Base-by-base conservation (phyloP, 2,113 vertebrate genomes). In the Circaetus gallicus region DNA sequence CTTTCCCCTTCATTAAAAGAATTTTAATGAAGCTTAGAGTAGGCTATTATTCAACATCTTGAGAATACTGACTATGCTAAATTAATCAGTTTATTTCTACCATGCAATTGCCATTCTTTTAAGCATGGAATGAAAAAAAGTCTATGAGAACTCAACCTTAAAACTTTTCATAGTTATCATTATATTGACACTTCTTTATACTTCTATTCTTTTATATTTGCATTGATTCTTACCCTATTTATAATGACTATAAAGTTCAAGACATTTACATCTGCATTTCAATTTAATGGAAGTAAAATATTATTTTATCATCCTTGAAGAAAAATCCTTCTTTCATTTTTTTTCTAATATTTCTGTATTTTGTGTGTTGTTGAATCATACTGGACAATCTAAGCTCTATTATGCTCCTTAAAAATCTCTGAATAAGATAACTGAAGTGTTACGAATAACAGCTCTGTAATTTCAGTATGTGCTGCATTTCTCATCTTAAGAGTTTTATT, bases 401-500 rank as follows among this genome's bases (percentile, higher is more conserved):
- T 93, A 83, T 80, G 32, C 67, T 50, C 20, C 84, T 93, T 92
- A 94, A 92, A 97, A 94, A 73, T 92, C 62, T 96, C 91, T 84
- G 65, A 93, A 93, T 85, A 95, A 61, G 84, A 36, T 95, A 96
- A 74, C 42, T 96, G 76, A 98, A 94, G 73, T 93, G 55, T 96
- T 97, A 91, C 70, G 5, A 92, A 84, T 89, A 98, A 89, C 36
- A 86, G 61, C 40, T 90, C 53, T 96, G 62, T 74, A 89, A 96
- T 97, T 97, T 97, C 43, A 94, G n/a, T 92, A 87, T 86, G 72
- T 88, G 62, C 43, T 91, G 78, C 47, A 95, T 95, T 95, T 98
- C 67, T 96, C 62, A 94, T 94, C 47, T 59, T 95, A 93, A 82
- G 40, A 93, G 67, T 94, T 97, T 97, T 98, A 97, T 95, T 97